Evolutionary conservation across 2,113 vertebrate genomes (phyloP), one percentile per base, ranked within the genome.

Genomic region (Limanda limanda): DNA sequence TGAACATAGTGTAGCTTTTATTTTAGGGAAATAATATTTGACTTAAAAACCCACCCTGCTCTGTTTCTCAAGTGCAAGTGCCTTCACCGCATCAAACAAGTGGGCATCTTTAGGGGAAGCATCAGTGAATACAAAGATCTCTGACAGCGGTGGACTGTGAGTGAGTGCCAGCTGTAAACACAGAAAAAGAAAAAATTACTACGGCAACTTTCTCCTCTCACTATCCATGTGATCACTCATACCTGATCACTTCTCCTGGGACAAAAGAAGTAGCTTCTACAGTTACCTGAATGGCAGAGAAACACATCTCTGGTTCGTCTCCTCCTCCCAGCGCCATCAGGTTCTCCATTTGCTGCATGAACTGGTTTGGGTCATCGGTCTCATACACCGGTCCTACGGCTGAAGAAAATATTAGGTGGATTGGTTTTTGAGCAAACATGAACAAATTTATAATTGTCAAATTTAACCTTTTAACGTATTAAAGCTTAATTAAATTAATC

Each of bases 261-360:
- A 13, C 20, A 3, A 48, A 48, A 48, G 15, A 17, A 48, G 5
- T 15, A 31, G n/a, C 3, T 0, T 76, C 12, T n/a, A 9, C 57
- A 40, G 57, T 21, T 74, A 96, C 96, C 94, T 94, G 94, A 65
- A 96, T 64, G 0, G 95, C 96, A 25, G 96, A 95, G 23, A 97
- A 86, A 82, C 96, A 96, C 96, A 97, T 97, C 89, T 97, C 96
- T 0, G 96, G 96, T 84, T 96, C 96, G 10, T 97, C 96, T 51
- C 96, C 95, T 66, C 96, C 96, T 25, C 94, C 94, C 48, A 96
- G 83, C 3, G 96, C 95, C 5, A 86, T 90, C 82, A 96, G 87
- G 66, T 88, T 79, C 69, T 93, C 90, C 83, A 97, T 90, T 27
- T 92, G 61, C 23, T 82, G 61, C 90, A 95, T 94, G 54, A 97